Evolutionary conservation across 2,113 vertebrate genomes (phyloP).

Genomic region (Promerops cafer): DNA sequence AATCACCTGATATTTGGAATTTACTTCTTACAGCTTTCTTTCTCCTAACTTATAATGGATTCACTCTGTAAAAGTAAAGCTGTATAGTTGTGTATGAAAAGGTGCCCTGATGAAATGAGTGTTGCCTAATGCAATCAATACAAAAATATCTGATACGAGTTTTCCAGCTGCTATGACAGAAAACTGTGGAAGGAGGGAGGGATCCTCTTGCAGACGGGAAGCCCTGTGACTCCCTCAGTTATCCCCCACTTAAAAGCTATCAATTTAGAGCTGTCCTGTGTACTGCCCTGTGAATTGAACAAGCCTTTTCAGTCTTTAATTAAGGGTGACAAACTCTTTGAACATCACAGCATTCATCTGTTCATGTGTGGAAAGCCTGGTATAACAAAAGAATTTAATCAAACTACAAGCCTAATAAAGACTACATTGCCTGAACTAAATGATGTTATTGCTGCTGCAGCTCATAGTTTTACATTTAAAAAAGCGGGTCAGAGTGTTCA

Average conservation of each 20-base stretch:
- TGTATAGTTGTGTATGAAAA: neutral
- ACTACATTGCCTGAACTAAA: slow-evolving; percentile 78
- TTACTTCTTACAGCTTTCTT: neutral
- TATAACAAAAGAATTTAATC: slow-evolving; percentile 85
- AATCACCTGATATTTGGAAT: neutral
- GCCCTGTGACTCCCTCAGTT: slow-evolving; percentile 55
- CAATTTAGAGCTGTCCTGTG: slow-evolving; percentile 75
- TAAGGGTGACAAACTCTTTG: slow-evolving; percentile 82
- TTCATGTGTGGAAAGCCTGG: slow-evolving; percentile 73
- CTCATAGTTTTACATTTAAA: slow-evolving; percentile 80
- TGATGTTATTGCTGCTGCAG: slow-evolving; percentile 75
- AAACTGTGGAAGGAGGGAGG: slow-evolving; percentile 42
- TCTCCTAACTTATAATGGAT: neutral
- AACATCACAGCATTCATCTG: slow-evolving; percentile 79
- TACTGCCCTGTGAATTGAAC: slow-evolving; percentile 72
- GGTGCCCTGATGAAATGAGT: neutral
- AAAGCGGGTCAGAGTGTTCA: slow-evolving; percentile 82
- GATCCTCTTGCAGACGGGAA: slow-evolving; percentile 50
- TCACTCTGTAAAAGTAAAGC: neutral
- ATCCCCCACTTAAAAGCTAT: slow-evolving; percentile 76
- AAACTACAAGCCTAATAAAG: slow-evolving; percentile 81
- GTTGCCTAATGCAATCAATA: slow-evolving; percentile 59
- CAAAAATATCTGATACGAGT: slow-evolving; percentile 48
- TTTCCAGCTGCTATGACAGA: slow-evolving; percentile 31
- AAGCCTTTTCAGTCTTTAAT: slow-evolving; percentile 80